Percentiles rank a stretch among this genome's conserved stretches.
These are phyloP conservation scores for Boloria euphrosyne DNA, from an alignment of 2,888 invertebrate species.

Conservation along the genomic window DNA sequence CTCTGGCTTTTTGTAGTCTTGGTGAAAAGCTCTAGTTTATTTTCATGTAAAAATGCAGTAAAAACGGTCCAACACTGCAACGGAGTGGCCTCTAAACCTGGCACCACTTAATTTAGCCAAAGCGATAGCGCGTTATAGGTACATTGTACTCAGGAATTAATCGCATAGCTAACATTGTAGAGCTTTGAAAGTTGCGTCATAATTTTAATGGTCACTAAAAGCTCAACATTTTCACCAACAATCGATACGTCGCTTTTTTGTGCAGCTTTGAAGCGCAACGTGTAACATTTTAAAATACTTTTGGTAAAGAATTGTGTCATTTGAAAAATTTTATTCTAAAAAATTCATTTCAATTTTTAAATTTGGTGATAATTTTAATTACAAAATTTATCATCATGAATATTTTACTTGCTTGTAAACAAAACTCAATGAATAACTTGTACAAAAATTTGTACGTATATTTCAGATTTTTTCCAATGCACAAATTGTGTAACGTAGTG, in stretches of 20 bases:
- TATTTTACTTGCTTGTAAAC: no score
- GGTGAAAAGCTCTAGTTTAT: conserved; percentile 46
- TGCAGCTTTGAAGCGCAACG: conserved; percentile 55
- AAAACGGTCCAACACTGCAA: conserved; percentile 46
- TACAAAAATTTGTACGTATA: no score
- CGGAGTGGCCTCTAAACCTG: conserved; percentile 54
- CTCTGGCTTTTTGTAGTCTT: conserved; percentile 44
- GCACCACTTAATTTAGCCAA: conserved; percentile 56
- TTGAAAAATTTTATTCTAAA: no score
- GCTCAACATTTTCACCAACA: conserved; percentile 3
- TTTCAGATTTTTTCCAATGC: no score
- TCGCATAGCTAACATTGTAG: conserved; percentile 43
- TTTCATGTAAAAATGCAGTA: conserved; percentile 60
- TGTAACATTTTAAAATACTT: conserved; percentile 30
- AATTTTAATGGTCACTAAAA: conserved; percentile 19
- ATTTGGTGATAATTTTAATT: no score
- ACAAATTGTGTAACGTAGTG: no score
- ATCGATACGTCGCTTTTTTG: conserved; percentile 49
- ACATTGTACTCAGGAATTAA: conserved; percentile 51
- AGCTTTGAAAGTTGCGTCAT: conserved; percentile 27
- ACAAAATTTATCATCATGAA: no score
- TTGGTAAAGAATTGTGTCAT: no score
- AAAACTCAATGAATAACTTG: no score
- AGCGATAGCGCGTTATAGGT: conserved; percentile 49
- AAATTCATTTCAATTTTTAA: no score